These are phyloP conservation scores for Spicauda simplicius DNA, from an alignment of 2,888 invertebrate species.

Conservation along the genomic window DNA sequence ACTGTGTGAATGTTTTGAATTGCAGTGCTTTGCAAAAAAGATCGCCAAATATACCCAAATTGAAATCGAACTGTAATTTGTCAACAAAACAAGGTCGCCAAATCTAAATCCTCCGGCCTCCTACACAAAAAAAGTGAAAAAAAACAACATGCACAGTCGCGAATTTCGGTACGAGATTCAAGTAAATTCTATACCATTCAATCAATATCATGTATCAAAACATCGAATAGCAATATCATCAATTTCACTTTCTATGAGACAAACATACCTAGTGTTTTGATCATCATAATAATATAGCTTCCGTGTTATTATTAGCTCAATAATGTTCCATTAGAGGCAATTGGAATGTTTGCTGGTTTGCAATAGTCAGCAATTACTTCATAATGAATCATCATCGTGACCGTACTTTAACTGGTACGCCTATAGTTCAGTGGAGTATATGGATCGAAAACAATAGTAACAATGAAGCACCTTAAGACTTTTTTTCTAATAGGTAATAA, in stretches of 20 bases:
- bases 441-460: background rate
- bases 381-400: constrained; percentile 12
- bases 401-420: background rate
- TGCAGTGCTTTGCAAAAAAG: no score
- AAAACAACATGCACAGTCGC: no score
- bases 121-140: no score
- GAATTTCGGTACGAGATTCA: no score
- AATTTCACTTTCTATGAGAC: background rate
- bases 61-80: no score
- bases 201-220: background rate
- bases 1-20: no score
- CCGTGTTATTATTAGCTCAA: constrained; percentile 21
- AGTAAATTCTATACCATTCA: no score
- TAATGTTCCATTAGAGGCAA: constrained; percentile 25
- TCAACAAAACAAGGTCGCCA: no score
- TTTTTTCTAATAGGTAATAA: no score
- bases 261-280: background rate
- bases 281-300: constrained; percentile 3
- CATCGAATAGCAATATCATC: background rate
- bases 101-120: no score
- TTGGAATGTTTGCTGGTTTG: constrained; percentile 15
- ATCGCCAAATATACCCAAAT: no score
- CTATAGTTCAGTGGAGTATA: background rate
- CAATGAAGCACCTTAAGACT: background rate
- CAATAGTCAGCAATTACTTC: constrained; percentile 7